phyloP scores from a whole-genome alignment of 2,888 invertebrate genomes.

The Lepas anatifera region DNA sequence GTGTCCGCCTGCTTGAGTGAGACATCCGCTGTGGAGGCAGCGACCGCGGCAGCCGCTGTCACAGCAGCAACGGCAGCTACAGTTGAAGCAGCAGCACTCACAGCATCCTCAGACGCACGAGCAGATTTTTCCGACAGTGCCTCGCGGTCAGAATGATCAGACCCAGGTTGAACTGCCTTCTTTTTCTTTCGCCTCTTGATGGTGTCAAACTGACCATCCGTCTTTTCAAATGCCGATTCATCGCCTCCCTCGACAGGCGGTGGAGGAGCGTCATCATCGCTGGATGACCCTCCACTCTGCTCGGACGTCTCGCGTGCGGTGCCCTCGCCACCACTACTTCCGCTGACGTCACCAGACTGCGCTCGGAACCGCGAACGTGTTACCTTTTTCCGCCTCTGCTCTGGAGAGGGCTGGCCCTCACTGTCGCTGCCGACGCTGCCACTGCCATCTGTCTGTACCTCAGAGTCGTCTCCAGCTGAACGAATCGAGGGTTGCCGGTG shows the following conservation, averaged over 20 bases:
- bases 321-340: neutral
- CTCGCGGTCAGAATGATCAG: neutral
- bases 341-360: constrained; percentile 15
- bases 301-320: neutral
- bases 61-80: neutral
- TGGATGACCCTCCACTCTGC: constrained; percentile 14
- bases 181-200: constrained; percentile 71
- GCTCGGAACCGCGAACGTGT: constrained; percentile 21
- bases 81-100: neutral
- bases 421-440: constrained; percentile 85
- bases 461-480: constrained; percentile 25
- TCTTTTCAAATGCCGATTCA: neutral
- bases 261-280: constrained; percentile 14
- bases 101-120: neutral
- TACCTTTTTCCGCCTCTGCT: constrained; percentile 55
- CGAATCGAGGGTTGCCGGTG: constrained; percentile 25
- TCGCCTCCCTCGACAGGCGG: neutral
- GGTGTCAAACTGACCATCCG: constrained; percentile 42
- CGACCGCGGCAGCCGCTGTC: too few species aligned
- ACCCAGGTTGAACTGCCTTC: constrained; percentile 40
- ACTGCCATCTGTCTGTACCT: constrained; percentile 39
- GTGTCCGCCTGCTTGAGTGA: too few species aligned
- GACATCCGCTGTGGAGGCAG: too few species aligned
- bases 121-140: neutral
- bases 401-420: constrained; percentile 76